phyloP scores from a whole-genome alignment of 2,797 vertebrate species.

The Choloepus didactylus region DNA sequence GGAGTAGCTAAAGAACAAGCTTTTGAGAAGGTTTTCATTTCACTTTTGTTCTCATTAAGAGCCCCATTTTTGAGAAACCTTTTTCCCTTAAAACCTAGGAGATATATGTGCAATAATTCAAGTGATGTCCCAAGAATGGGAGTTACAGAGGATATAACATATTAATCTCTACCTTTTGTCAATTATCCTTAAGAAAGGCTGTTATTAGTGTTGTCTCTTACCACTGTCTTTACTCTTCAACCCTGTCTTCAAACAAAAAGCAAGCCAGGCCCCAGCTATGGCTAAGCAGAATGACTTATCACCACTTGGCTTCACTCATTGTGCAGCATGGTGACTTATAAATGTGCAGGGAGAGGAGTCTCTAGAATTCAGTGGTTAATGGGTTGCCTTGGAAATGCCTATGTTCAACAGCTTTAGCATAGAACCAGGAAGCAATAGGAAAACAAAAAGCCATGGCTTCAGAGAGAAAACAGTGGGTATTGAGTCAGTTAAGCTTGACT shows the following conservation, averaged over 20 bases:
- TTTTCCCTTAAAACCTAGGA: neutral
- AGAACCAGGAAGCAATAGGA: slow-evolving; percentile 27
- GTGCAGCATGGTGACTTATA: slow-evolving; percentile 64
- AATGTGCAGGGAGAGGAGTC: slow-evolving; percentile 73
- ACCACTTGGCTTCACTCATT: neutral
- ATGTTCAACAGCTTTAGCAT: slow-evolving; percentile 64
- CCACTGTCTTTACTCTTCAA: neutral
- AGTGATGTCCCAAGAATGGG: neutral
- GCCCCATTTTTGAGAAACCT: neutral
- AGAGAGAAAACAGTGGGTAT: neutral
- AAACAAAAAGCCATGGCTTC: slow-evolving; percentile 61
- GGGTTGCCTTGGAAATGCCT: slow-evolving; percentile 85
- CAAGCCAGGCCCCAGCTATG: neutral
- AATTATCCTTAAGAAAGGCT: slow-evolving; percentile 19
- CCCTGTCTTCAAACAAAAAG: neutral
- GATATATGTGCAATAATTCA: neutral
- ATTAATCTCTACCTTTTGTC: neutral
- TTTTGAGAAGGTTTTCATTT: slow-evolving; percentile 13
- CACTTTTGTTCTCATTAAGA: neutral
- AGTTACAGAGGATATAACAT: neutral
- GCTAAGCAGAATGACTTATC: neutral
- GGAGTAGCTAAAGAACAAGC: neutral
- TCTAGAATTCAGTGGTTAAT: slow-evolving; percentile 78
- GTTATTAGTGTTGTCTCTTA: neutral
- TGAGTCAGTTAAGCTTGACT: neutral